phyloP scores from a whole-genome alignment of 2,113 vertebrate genomes.

The Prochilodus magdalenae region DNA sequence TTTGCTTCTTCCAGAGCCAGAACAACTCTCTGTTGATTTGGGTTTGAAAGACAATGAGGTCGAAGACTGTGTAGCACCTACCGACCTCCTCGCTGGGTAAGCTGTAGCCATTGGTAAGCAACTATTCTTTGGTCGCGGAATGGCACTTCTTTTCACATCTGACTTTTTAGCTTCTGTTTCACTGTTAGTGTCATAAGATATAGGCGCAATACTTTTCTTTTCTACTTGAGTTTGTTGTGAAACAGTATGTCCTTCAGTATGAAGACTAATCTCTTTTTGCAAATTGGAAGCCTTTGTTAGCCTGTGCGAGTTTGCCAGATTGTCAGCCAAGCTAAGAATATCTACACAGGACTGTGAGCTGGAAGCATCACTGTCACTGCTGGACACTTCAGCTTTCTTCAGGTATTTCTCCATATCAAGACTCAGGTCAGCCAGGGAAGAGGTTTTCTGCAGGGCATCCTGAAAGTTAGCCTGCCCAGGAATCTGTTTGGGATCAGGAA shows the following conservation, averaged over 20 bases:
- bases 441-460: constrained; percentile 70
- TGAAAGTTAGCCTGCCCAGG: constrained; percentile 47
- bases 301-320: constrained; percentile 52
- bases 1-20: constrained; percentile 19
- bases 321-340: constrained; percentile 62
- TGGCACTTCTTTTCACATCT: constrained; percentile 57
- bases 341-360: constrained; percentile 70
- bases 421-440: constrained; percentile 64
- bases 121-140: constrained; percentile 59
- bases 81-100: constrained; percentile 51
- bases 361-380: constrained; percentile 71
- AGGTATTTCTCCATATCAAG: constrained; percentile 93
- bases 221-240: background rate
- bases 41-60: background rate
- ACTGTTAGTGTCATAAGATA: background rate
- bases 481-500: constrained; percentile 19
- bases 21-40: constrained; percentile 36
- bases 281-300: background rate
- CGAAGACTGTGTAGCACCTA: constrained; percentile 53
- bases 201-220: background rate
- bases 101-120: constrained; percentile 35
- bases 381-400: constrained; percentile 76
- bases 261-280: constrained; percentile 30
- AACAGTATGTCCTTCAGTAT: background rate
- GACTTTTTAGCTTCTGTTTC: constrained; percentile 28